Evolutionary conservation across 2,888 invertebrate genomes (phyloP).

Genomic region (Mimumesa dahlbomi): DNA sequence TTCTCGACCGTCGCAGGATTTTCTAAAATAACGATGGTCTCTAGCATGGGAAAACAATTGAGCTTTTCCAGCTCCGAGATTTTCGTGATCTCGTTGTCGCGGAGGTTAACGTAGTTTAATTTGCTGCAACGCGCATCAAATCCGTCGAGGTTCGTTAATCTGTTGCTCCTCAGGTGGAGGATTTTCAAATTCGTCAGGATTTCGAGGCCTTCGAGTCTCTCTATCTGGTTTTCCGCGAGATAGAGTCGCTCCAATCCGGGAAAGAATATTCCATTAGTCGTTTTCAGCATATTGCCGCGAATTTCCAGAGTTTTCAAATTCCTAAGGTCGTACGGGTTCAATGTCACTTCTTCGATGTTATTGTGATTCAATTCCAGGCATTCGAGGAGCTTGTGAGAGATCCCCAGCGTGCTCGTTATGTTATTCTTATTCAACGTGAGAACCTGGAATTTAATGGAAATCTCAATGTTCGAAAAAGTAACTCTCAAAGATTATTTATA

Average conservation of each 20-base stretch:
- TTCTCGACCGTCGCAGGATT: constrained; percentile 80
- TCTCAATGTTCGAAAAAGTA: no score
- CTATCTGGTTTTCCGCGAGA: constrained; percentile 88
- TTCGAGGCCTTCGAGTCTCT: constrained; percentile 83
- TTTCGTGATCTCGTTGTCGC: constrained; percentile 82
- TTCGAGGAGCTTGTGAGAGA: constrained; percentile 82
- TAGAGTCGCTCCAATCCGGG: constrained; percentile 86
- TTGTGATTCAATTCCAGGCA: constrained; percentile 83
- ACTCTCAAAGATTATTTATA: no score
- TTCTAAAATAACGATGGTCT: constrained; percentile 82
- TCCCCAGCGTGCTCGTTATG: constrained; percentile 81
- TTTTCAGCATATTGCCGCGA: constrained; percentile 81
- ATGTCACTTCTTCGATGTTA: constrained; percentile 71
- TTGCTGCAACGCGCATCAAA: constrained; percentile 80
- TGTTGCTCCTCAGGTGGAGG: constrained; percentile 88
- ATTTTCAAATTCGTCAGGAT: constrained; percentile 84
- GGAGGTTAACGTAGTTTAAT: constrained; percentile 83
- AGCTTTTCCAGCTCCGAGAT: constrained; percentile 83
- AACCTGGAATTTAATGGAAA: constrained; percentile 76
- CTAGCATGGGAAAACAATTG: constrained; percentile 80
- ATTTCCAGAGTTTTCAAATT: constrained; percentile 82
- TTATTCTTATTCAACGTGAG: constrained; percentile 82
- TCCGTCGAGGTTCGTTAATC: constrained; percentile 82
- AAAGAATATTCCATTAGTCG: constrained; percentile 81
- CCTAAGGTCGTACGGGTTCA: constrained; percentile 70